Base-by-base conservation (phyloP, 2,797 vertebrate genomes). In the Sebastes wilsoni region DNA sequence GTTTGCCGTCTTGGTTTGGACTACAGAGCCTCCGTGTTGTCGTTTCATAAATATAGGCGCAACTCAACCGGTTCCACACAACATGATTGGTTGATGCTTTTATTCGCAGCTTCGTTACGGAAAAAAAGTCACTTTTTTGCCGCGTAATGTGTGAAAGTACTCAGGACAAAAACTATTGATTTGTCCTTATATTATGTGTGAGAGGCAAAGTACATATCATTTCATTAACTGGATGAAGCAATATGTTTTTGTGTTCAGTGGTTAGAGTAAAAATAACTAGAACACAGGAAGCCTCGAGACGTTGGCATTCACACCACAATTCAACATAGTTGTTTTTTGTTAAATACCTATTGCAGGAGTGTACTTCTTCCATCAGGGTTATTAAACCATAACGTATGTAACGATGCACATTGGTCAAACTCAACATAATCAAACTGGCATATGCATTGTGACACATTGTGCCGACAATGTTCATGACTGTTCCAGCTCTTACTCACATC, bases 401-500 rank as follows among this genome's bases (percentile, higher is more conserved):
- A 77, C 13, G 6, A 69, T 16, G 46, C 49, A 66, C 32, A 69
- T 2, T 23, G n/a, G n/a, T 46, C 34, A 25, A 52, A 72, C 7
- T 52, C 16, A 20, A 18, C n/a, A 14, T 14, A 28, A 66, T 16
- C 11, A 32, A 23, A 61, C 5, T 34, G 55, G 9, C 11, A 61
- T 12, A 12, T 18, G 30, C 1, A 49, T 38, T 14, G 23, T 54
- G 54, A 75, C 54, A 71, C n/a, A 30, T 49, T 49, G 42, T 32
- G 25, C 28, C 18, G 20, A 71, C 20, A 12, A 20, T 23, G 1
- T 9, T 49, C 16, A 34, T 30, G 30, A 20, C 22, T 49, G 42
- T 65, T 71, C 71, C 38, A 69, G 70, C 54, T 64, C 36, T 79
- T 28, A 60, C 65, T 83, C 54, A 56, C 38, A 28, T 32, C 10